Base-by-base conservation (phyloP, 2,113 vertebrate species). In the Zapornia atra region DNA sequence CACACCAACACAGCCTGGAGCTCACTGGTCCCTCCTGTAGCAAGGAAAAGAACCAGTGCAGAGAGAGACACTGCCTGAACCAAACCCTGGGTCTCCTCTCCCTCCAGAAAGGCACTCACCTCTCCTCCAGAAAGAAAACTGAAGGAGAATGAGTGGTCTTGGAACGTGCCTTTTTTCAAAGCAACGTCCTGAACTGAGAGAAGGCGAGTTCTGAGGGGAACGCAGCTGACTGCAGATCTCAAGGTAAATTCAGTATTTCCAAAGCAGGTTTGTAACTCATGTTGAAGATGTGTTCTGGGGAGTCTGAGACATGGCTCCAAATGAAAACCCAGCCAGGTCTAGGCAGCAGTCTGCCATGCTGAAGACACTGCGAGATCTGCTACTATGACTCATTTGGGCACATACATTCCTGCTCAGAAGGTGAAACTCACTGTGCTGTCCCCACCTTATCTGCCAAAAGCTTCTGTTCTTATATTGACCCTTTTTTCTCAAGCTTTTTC, bases 21-120 rank as follows among this genome's bases (percentile, higher is more conserved):
- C 64, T 40, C 8, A 0, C 22, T 4, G 9, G 3, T 46, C 54
- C 59, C 40, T 73, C 36, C 33, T 0, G 0, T 0, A 51, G 59
- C 0, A 12, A 20, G 38, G 48, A 29, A 31, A 76, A 86, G 64
- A 31, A 65, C 10, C 5, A 11, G 40, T 69, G 53, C 13, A 1
- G 61, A 0, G 4, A 88, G 12, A 89, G 25, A 16, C 82, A 44
- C 1, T 12, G 11, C 15, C 21, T 10, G 6, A 66, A 40, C 9
- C 61, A 86, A 72, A 5, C 11, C 44, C 29, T 22, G 44, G 17
- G 22, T 53, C 38, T 44, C 46, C 38, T 8, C 70, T 57, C 11
- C 33, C 29, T 50, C 18, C 3, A 0, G 59, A 21, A 40, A 54
- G 40, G 54, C 10, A 2, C 22, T 66, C 56, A 10, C 21, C 17